Evolutionary conservation across 2,797 vertebrate genomes (phyloP), one percentile per base, ranked within the genome.

Genomic region (Eupleurogrammus muticus): DNA sequence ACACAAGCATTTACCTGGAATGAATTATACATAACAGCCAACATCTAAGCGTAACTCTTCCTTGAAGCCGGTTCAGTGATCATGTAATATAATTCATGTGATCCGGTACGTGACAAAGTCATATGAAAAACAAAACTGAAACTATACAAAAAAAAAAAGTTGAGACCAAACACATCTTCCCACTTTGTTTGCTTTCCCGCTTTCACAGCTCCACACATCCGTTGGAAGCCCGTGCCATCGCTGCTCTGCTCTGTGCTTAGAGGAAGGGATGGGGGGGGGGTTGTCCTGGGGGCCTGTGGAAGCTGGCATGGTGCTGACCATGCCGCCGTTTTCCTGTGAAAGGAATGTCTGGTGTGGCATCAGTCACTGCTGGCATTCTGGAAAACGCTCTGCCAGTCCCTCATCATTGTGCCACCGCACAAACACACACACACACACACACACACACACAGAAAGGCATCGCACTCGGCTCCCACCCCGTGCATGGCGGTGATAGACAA

Each of bases 401-500:
- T 85, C 85, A 84, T 85, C 76, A 86, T 72, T 78, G 80, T 80
- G 80, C 87, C 86, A 84, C 76, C 19, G 49, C 73, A 74, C 75
- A 74, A 64, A 56, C 72, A 73, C 76, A 44, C 73, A 76, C 73
- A 73, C 68, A 80, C 71, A 72, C 56, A 65, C 57, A 65, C 58
- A 68, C 68, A 73, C 44, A 77, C 11, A 78, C 47, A 70, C 81
- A 87, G 76, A 70, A 86, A 84, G 46, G 47, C 64, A 60, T 86
- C 82, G 82, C 82, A 77, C 85, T 85, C 80, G 3, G 77, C 84
- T 84, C 71, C 70, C 84, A 88, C 75, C 87, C 87, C 70, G 91
- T 94, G 93, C 91, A 83, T 66, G 76, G 80, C 78, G 68, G 89
- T 90, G 94, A 95, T 95, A 95, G 90, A 92, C 90, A 84, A n/a